Base-by-base conservation (phyloP, 2,797 vertebrate species). In the Ctenosaura bakeri region DNA sequence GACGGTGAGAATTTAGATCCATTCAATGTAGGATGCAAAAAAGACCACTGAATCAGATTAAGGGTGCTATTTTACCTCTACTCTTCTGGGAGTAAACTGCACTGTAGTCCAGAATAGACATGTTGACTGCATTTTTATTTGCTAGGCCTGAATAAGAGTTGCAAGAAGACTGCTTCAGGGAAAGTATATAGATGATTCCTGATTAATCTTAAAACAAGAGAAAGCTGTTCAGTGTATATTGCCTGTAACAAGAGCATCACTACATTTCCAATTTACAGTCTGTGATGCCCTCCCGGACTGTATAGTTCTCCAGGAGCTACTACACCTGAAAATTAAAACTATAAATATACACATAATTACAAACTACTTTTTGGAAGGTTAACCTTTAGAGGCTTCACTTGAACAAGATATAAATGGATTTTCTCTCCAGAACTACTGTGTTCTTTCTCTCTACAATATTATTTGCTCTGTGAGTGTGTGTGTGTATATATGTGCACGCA, bases 291-390 rank as follows among this genome's bases (percentile, higher is more conserved):
- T 91, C 90, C 42, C 24, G 16, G 8, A 29, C 0, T 59, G 87
- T 78, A 94, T 46, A 87, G 52, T 78, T 93, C 66, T 59, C 76
- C 88, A 81, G 14, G 85, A 52, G 71, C 35, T 85, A 5, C 26
- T 42, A 73, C 38, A 62, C 64, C 93, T 69, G 32, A 92, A 50
- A 90, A 91, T 3, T 59, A 82, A 89, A 76, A 0, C 29, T 89
- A 32, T 29, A 71, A 90, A 38, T 86, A 42, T 81, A 81, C 14
- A 42, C 88, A 77, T 88, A 69, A 38, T 26, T 16, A 74, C 24
- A 66, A 1, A 81, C 6, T 22, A 42, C 71, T 76, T 62, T 76
- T 71, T 62, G 29, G 73, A 93, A 74, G 22, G 8, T 69, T 83
- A 83, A 46, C 46, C 26, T 64, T 84, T 22, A 32, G 10, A 62